Percentiles rank a stretch among this genome's conserved stretches.
phyloP scores from a whole-genome alignment of 2,888 invertebrate genomes.

The Tineola bisselliella region DNA sequence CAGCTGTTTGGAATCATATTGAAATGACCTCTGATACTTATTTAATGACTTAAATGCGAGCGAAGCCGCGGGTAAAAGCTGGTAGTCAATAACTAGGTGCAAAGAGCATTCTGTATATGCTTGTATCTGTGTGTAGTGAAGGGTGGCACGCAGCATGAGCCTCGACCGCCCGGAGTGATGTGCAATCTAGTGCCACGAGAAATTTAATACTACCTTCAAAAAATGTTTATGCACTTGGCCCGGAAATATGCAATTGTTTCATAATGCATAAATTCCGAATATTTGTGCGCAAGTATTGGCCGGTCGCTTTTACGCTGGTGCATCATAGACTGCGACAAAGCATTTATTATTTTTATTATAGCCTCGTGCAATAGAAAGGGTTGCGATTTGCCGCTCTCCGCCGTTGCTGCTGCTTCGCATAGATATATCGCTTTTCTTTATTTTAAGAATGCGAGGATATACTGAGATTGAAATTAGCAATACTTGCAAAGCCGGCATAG shows the following conservation, averaged over 20 bases:
- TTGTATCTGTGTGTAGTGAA: background rate
- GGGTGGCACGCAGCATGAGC: background rate
- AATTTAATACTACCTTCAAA: conserved; percentile 4
- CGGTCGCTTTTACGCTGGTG: background rate
- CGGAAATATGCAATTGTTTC: conserved; percentile 5
- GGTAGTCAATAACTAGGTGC: too few species aligned
- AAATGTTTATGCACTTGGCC: conserved; percentile 7
- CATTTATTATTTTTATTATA: background rate
- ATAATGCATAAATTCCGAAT: background rate
- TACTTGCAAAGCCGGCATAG: too few species aligned
- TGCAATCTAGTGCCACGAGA: background rate
- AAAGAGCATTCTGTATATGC: background rate
- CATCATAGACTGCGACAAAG: too few species aligned
- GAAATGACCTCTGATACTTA: too few species aligned
- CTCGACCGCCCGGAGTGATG: conserved; percentile 3
- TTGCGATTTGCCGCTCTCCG: background rate
- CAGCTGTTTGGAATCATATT: too few species aligned
- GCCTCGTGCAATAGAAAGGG: background rate
- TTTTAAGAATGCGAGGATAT: too few species aligned
- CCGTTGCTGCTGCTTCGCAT: too few species aligned
- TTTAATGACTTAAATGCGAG: too few species aligned
- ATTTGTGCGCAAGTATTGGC: conserved; percentile 8
- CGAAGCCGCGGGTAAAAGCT: too few species aligned
- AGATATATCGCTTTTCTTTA: background rate
- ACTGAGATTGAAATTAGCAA: too few species aligned